These are phyloP conservation scores for Chunga burmeisteri DNA, from an alignment of 2,113 vertebrate species.

Conservation along the genomic window DNA sequence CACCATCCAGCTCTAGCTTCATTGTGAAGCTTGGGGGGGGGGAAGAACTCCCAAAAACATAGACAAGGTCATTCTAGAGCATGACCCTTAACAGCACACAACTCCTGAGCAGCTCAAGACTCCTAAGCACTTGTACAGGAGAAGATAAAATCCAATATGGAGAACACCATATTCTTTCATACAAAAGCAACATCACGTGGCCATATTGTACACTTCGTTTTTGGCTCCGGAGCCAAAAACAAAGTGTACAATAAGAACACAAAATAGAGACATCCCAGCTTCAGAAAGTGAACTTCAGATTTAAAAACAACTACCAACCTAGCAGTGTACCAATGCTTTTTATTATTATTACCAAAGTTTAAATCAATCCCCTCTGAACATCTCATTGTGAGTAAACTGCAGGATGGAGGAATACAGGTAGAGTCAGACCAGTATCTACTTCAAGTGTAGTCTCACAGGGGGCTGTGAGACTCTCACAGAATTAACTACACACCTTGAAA, in stretches of 20 bases:
- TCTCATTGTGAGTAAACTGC: neutral
- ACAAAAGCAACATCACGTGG: neutral
- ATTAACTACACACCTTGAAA: neutral
- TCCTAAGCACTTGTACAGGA: neutral
- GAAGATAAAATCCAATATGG: neutral
- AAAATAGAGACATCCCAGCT: neutral
- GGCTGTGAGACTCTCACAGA: neutral
- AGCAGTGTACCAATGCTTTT: neutral
- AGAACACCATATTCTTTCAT: neutral
- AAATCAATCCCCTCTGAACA: neutral
- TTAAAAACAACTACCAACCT: neutral
- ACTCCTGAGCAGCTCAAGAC: neutral
- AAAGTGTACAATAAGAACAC: neutral
- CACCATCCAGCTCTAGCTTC: neutral
- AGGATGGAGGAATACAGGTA: neutral
- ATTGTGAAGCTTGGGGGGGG: fast-evolving
- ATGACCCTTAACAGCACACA: neutral
- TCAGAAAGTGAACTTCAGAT: neutral
- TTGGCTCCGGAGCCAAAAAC: neutral
- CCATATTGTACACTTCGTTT: no score
- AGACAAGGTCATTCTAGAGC: neutral
- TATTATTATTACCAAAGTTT: neutral
- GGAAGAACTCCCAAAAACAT: neutral
- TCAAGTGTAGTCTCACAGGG: neutral
- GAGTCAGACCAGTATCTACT: neutral